phyloP scores from a whole-genome alignment of 2,888 invertebrate species.

The Melinaea menophilus region DNA sequence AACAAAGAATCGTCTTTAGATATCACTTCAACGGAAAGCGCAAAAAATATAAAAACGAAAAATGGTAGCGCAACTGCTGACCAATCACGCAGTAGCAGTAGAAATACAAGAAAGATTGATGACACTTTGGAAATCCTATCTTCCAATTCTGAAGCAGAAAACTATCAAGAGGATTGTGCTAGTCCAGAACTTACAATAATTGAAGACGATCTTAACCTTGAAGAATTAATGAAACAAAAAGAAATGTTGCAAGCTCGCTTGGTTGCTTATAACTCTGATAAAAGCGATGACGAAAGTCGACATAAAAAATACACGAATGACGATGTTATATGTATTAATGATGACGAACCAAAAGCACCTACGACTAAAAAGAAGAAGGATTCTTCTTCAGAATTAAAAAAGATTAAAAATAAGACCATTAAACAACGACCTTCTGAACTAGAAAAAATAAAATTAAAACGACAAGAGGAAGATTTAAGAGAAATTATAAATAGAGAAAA shows the following conservation, averaged over 20 bases:
- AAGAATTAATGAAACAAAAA: conserved; percentile 94
- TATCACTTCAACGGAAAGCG: conserved; percentile 38
- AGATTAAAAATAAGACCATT: conserved; percentile 61
- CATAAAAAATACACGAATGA: conserved; percentile 64
- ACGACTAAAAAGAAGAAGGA: conserved; percentile 60
- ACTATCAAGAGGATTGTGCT: conserved; percentile 80
- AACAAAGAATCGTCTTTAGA: conserved; percentile 38
- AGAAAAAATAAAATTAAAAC: conserved; percentile 48
- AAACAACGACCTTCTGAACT: conserved; percentile 50
- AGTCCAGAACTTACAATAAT: conserved; percentile 86
- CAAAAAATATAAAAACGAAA: conserved; percentile 39
- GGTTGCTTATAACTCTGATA: conserved; percentile 85
- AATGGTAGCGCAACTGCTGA: conserved; percentile 46
- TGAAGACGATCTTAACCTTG: conserved; percentile 91
- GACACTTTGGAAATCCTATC: conserved; percentile 80
- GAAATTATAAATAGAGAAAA: conserved; percentile 60
- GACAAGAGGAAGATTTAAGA: conserved; percentile 66
- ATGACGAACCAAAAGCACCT: conserved; percentile 67
- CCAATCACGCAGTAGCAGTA: conserved; percentile 37
- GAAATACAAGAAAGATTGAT: conserved; percentile 38
- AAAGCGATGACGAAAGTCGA: conserved; percentile 72
- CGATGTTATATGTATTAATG: conserved; percentile 65
- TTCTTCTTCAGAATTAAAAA: conserved; percentile 52
- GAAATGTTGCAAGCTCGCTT: conserved; percentile 87
- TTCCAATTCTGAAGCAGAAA: conserved; percentile 82